Evolutionary conservation across 2,113 vertebrate species (phyloP).

Genomic region (Oxyura jamaicensis): DNA sequence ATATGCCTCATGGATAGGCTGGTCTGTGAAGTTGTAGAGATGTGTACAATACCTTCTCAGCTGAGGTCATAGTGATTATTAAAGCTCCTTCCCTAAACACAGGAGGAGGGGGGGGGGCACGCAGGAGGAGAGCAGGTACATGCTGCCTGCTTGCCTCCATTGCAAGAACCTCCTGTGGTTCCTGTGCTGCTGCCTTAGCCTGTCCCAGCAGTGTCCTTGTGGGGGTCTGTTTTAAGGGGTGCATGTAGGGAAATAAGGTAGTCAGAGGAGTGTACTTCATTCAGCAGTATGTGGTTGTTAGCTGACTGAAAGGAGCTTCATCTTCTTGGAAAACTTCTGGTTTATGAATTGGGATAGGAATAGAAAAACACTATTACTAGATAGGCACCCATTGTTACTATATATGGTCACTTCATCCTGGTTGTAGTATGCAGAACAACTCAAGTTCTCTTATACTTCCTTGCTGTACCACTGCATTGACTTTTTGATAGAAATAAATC

Average conservation of each 20-base stretch:
- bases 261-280: rapidly evolving
- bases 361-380: background rate
- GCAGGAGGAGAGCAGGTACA: background rate
- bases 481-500: background rate
- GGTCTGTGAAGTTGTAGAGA: background rate
- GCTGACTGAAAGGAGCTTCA: background rate
- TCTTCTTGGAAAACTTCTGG: background rate
- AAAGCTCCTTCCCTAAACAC: background rate
- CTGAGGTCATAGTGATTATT: background rate
- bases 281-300: background rate
- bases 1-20: background rate
- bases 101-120: background rate
- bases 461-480: background rate
- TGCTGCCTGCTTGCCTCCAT: background rate
- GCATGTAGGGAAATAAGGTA: background rate
- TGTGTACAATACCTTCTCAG: background rate
- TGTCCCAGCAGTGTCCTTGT: background rate
- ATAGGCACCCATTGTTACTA: background rate
- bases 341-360: background rate
- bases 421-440: background rate
- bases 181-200: background rate
- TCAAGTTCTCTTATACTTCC: background rate
- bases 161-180: background rate
- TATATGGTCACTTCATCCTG: background rate
- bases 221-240: background rate